Evolutionary conservation across 2,888 invertebrate species (phyloP).

Genomic region (Antheraea assamensis): DNA sequence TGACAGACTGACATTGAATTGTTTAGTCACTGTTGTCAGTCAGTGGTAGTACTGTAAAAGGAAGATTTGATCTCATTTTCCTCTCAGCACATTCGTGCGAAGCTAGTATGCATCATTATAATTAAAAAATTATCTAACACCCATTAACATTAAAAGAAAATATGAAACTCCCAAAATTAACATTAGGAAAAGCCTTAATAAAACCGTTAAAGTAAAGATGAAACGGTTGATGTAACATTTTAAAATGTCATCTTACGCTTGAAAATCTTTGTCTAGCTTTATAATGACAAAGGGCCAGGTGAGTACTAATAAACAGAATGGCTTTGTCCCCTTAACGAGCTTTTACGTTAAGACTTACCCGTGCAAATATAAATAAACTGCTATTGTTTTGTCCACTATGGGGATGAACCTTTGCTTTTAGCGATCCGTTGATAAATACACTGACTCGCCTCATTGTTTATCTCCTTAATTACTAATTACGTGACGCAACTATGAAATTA

Average conservation of each 20-base stretch:
- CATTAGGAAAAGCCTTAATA: background rate
- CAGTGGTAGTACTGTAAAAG: no score
- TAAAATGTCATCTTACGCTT: constrained; percentile 12
- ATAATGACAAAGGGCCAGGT: constrained; percentile 59
- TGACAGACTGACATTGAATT: no score
- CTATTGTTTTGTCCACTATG: constrained; percentile 46
- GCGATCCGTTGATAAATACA: constrained; percentile 43
- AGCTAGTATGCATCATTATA: no score
- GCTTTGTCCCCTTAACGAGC: constrained; percentile 62
- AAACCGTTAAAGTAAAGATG: background rate
- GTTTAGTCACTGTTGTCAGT: no score
- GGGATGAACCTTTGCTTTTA: constrained; percentile 46
- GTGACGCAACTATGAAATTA: constrained; percentile 30
- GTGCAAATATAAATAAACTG: constrained; percentile 56
- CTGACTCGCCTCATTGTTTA: constrained; percentile 36
- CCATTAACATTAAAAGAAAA: background rate
- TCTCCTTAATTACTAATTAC: constrained; percentile 50
- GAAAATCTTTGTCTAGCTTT: constrained; percentile 45
- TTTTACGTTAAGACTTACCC: constrained; percentile 50
- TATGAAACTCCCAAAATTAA: background rate
- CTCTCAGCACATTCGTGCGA: no score
- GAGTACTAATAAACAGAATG: constrained; percentile 60
- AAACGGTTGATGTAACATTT: constrained; percentile 8
- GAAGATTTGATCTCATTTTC: no score
- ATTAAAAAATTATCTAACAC: background rate